phyloP scores from a whole-genome alignment of 2,888 invertebrate species.

The Adela reaumurella region DNA sequence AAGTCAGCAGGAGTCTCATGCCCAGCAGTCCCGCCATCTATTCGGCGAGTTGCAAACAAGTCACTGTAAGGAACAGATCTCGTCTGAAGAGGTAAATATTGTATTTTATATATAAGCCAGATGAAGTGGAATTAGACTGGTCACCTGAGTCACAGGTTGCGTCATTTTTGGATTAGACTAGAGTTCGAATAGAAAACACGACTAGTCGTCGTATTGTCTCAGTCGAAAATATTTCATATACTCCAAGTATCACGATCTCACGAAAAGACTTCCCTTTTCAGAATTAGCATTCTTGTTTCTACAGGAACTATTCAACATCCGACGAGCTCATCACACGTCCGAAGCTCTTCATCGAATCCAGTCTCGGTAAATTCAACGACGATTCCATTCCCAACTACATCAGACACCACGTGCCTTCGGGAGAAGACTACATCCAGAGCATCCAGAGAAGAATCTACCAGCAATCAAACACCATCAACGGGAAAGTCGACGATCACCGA shows the following conservation, averaged over 20 bases:
- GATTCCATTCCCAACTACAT: constrained; percentile 26
- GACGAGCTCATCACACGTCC: constrained; percentile 26
- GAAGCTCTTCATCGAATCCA: constrained; percentile 23
- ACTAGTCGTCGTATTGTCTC: too few species aligned
- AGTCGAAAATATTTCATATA: too few species aligned
- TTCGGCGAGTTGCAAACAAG: constrained; percentile 23
- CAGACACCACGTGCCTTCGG: constrained; percentile 12
- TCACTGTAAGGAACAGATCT: constrained; percentile 19
- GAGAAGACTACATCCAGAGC: constrained; percentile 22
- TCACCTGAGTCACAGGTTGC: too few species aligned
- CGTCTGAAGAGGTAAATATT: constrained; percentile 23
- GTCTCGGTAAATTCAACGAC: constrained; percentile 29
- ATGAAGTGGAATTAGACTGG: too few species aligned
- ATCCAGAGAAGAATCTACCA: constrained; percentile 18
- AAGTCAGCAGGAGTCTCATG: constrained; percentile 32
- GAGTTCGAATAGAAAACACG: too few species aligned
- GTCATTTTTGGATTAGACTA: too few species aligned
- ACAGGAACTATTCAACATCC: constrained; percentile 16
- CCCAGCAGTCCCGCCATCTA: constrained; percentile 21
- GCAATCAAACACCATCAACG: constrained; percentile 25
- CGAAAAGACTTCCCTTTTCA: too few species aligned
- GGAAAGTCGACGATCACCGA: constrained; percentile 36
- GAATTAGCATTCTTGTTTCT: too few species aligned
- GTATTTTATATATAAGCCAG: too few species aligned
- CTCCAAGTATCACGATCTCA: too few species aligned